Conservation (phyloP, 2,113 vertebrate species). For the Condylura cristata region DNA sequence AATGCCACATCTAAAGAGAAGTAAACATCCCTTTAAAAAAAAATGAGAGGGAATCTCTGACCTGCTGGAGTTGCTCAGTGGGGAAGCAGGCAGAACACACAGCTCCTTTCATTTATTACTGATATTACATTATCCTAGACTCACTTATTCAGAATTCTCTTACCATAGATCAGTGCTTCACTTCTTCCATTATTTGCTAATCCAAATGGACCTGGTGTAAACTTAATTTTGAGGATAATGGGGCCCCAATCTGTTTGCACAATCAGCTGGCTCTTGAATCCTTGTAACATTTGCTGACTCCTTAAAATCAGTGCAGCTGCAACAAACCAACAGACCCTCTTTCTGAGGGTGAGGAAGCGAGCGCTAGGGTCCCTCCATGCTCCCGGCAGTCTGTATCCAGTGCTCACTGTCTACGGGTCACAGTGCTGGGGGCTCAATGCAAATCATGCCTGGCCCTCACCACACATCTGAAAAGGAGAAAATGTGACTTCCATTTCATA, state of each 20-base stretch:
- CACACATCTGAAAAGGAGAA: background rate
- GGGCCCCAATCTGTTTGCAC: slow-evolving; percentile 34
- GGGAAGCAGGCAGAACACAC: background rate
- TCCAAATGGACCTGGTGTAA: slow-evolving; percentile 69
- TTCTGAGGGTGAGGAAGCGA: background rate
- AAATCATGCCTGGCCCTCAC: background rate
- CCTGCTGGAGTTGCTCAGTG: slow-evolving; percentile 14
- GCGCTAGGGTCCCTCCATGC: background rate
- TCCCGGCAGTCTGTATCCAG: background rate
- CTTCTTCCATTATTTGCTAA: slow-evolving; percentile 69
- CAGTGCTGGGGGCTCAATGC: rapidly evolving
- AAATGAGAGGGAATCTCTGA: slow-evolving; percentile 25
- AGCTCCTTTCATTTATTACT: slow-evolving; percentile 33
- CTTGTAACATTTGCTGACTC: slow-evolving; percentile 60
- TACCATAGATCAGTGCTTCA: slow-evolving; percentile 59
- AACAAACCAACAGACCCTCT: background rate
- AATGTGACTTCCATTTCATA: background rate
- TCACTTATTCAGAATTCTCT: slow-evolving; percentile 67
- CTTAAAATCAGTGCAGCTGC: background rate
- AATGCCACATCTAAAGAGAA: slow-evolving; percentile 30
- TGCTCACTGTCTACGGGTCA: background rate
- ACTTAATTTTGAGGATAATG: slow-evolving; percentile 70
- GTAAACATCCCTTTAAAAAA: slow-evolving; percentile 44
- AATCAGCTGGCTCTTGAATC: slow-evolving; percentile 12
- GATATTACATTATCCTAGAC: slow-evolving; percentile 57